Evolutionary conservation across 2,113 vertebrate species (phyloP), one percentile per base, ranked within the genome.

Genomic region (Halcyon malimbica): DNA sequence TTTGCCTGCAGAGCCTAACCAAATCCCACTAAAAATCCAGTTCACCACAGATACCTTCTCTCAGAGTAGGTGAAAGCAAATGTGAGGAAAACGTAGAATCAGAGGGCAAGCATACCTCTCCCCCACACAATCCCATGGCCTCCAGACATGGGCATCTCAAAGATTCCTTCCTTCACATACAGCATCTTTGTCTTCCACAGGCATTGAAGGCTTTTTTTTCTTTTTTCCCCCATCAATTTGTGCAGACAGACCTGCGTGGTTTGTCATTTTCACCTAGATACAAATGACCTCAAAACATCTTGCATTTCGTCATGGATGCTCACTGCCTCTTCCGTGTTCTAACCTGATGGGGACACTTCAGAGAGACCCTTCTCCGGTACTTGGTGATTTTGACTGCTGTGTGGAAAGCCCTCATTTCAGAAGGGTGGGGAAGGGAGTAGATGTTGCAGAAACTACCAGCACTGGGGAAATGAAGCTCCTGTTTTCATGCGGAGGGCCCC

Each of bases 81-180:
- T 0, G 0, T 2, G 39, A 70, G 26, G 56, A 31, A 28, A 46
- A 79, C 31, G 19, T 5, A 6, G 35, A 60, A 16, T 20, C 33
- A 42, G 59, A 73, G 33, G 62, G 53, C 11, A 42, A 64, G 31
- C 5, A 19, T 3, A n/a, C 12, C 78, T 50, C 41, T 54, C 18
- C 60, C 48, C 33, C 24, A 0, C 5, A 21, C 3, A 12, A 41
- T 11, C 37, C 15, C 82, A n/a, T 33, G 42, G 35, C 35, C 29
- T 81, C 64, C 84, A 41, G n/a, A 20, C 23, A 11, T 0, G 8
- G 35, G 24, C 33, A 44, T 23, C 63, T 23, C 65, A 70, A 44
- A 59, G 54, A 73, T 19, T 28, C 28, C 44, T 42, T 76, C 12
- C 10, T 60, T 63, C 62, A 37, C 70, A 56, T 19, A 19, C n/a